Conservation (phyloP, 2,888 invertebrate species). For the Drosophila neutralis region DNA sequence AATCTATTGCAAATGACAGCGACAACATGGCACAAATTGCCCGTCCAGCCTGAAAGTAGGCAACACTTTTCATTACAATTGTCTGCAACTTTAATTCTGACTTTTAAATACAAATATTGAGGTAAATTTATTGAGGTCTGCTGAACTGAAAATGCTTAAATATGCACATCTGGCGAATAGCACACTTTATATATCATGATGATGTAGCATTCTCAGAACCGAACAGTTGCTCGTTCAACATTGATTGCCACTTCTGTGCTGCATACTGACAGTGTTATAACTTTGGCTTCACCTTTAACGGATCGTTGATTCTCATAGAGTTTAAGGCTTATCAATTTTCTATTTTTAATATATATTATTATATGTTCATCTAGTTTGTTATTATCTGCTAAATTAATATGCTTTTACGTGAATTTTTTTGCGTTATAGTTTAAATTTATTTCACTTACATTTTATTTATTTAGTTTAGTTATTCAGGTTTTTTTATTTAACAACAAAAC, state of each 20-base stretch:
- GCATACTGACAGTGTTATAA: conserved; percentile 52
- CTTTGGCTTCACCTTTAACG: conserved; percentile 45
- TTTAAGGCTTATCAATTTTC: not conserved
- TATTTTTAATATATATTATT: not conserved
- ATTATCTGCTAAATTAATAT: not conserved
- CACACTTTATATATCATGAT: conserved; percentile 43
- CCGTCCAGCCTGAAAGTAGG: conserved; percentile 42
- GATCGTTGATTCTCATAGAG: conserved; percentile 1
- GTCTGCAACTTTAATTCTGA: conserved; percentile 27
- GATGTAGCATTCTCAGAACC: conserved; percentile 13
- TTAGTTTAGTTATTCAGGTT: too few species aligned
- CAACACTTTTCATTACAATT: conserved; percentile 43
- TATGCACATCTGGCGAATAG: conserved; percentile 15
- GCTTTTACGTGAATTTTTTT: not conserved
- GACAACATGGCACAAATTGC: conserved; percentile 52
- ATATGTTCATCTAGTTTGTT: not conserved
- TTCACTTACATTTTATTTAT: too few species aligned
- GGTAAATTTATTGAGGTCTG: conserved; percentile 8
- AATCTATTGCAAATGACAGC: conserved; percentile 57
- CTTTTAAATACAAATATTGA: conserved; percentile 7
- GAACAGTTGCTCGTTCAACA: conserved; percentile 38
- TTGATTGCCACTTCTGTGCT: conserved; percentile 25
- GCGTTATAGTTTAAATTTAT: not conserved
- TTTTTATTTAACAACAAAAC: not conserved
- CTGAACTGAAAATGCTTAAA: conserved; percentile 47